A percentile compares a stretch with the other conserved stretches of the same genome.
Evolutionary conservation across 2,797 vertebrate genomes (phyloP).

Genomic region (Taenioides sp.): DNA sequence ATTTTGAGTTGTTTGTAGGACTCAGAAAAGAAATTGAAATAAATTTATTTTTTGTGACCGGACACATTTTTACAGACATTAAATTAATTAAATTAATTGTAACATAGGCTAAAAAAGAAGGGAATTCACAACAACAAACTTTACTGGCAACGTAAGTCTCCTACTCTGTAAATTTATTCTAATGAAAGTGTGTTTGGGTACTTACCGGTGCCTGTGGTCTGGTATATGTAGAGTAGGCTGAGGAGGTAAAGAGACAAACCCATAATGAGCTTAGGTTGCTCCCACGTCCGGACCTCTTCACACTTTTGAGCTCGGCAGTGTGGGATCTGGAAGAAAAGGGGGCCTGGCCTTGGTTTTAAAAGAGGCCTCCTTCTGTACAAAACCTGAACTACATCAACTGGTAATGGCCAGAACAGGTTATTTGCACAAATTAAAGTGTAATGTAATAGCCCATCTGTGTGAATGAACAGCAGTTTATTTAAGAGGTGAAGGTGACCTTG

Average conservation of each 20-base stretch:
- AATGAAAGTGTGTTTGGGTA: background rate
- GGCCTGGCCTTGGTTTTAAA: constrained; percentile 3
- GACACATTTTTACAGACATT: too few relatives aligned
- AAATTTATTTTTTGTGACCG: too few relatives aligned
- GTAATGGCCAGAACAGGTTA: background rate
- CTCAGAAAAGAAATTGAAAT: too few relatives aligned
- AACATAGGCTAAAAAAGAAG: too few relatives aligned
- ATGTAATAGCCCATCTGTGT: background rate
- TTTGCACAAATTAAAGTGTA: background rate
- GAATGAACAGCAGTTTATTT: background rate
- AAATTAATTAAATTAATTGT: too few relatives aligned
- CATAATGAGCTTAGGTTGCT: constrained; percentile 62
- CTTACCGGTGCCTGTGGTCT: constrained; percentile 73
- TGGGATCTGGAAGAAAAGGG: constrained; percentile 29
- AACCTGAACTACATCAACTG: background rate
- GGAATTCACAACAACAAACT: background rate
- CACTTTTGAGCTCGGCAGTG: constrained; percentile 36
- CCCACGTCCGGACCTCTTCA: constrained; percentile 34
- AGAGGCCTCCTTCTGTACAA: constrained; percentile 37
- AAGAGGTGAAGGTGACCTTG: background rate
- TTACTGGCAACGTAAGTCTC: background rate
- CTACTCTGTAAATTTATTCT: background rate
- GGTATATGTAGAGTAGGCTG: constrained; percentile 47
- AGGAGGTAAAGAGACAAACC: constrained; percentile 59
- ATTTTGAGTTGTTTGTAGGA: too few relatives aligned